Conservation (phyloP, 2,113 vertebrate species). For the Charina bottae region DNA sequence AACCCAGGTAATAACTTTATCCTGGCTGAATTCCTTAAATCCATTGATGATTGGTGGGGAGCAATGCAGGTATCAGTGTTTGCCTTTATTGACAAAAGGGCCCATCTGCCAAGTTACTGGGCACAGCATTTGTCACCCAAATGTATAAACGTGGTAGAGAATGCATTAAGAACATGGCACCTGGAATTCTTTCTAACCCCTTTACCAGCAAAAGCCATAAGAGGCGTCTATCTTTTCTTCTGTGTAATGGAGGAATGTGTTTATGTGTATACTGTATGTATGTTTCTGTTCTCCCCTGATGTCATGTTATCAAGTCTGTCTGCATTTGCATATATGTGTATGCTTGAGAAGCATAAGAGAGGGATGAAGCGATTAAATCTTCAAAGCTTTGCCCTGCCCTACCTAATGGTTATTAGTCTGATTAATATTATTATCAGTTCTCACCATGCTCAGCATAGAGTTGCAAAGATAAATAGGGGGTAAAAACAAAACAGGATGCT, state of each 20-base stretch:
- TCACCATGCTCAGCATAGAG: slow-evolving; percentile 48
- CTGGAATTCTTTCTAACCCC: neutral
- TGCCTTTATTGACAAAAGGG: neutral
- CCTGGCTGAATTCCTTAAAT: neutral
- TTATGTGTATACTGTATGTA: neutral
- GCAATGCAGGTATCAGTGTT: neutral
- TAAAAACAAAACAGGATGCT: slow-evolving; percentile 20
- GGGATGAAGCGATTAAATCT: neutral
- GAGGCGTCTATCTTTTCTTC: neutral
- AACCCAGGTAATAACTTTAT: neutral
- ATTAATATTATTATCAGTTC: slow-evolving; percentile 27
- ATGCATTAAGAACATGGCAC: neutral
- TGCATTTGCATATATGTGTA: neutral
- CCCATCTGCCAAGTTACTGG: neutral
- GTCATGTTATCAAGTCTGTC: neutral
- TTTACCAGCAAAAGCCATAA: neutral
- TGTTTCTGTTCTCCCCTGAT: neutral
- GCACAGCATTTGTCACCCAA: neutral
- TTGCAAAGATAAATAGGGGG: slow-evolving; percentile 59
- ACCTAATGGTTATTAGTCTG: slow-evolving; percentile 56
- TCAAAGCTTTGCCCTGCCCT: neutral
- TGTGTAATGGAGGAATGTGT: neutral
- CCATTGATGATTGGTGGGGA: neutral
- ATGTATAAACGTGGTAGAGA: neutral
- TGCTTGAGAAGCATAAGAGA: neutral